Base-by-base conservation (phyloP, 2,797 vertebrate species). In the Pseudochirops cupreus region DNA sequence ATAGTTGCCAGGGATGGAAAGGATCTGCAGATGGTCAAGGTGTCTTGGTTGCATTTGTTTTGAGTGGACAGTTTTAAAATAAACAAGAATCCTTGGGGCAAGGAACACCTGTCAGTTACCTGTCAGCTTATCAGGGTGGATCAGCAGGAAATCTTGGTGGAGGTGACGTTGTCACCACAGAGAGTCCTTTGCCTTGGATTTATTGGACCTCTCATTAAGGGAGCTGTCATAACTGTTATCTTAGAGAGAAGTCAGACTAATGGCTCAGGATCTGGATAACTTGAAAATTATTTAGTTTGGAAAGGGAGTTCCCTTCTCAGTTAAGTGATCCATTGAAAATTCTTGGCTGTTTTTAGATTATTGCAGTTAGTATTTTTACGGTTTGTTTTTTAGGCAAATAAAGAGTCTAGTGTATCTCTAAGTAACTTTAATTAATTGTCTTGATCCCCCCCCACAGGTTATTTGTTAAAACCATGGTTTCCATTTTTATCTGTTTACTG, bases 221-320 rank as follows among this genome's bases (percentile, higher is more conserved):
- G 58, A 93, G 74, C 96, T 97, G 93, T 94, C 95, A 93, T 16
- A 93, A 21, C 4, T 56, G 4, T 57, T 94, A 92, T 93, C 96
- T 95, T 96, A 96, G 92, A 95, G 94, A 93, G 96, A 56, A 95
- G 50, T 95, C 57, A 93, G 91, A 59, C 91, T 94, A 46, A 92
- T 94, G 96, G 92, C 94, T 96, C 33, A 96, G 93, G 90, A 93
- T 94, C 95, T 31, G 92, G 31, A 55, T 94, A 92, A 94, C 62
- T 93, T 97, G 93, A 95, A 94, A 95, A 62, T 24, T 89, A 58
- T 57, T 95, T 96, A 90, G 95, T 96, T 96, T 95, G 62, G 91
- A 96, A 46, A 16, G 50, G n/a, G 39, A 93, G 82, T 56, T 90
- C 92, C 50, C 92, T 55, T 94, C 93, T 94, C 74, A 67, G 50